phyloP scores from a whole-genome alignment of 2,888 invertebrate species.

The Melangyna quadrimaculata region DNA sequence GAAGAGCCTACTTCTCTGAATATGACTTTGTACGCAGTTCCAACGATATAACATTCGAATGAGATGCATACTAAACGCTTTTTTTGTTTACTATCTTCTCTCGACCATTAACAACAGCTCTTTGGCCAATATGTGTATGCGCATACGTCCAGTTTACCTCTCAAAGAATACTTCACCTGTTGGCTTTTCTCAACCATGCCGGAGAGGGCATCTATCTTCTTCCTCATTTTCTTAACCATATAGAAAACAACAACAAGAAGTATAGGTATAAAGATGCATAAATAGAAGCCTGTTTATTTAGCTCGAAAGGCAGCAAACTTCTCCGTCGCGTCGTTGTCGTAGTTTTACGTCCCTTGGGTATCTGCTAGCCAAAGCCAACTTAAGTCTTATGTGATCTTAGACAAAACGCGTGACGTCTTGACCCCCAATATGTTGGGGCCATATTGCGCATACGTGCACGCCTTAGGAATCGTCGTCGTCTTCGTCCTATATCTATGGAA shows the following conservation, averaged over 20 bases:
- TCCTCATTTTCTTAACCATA: constrained; percentile 46
- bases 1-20: constrained; percentile 10
- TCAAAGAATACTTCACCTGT: constrained; percentile 54
- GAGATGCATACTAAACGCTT: constrained; percentile 53
- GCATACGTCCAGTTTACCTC: constrained; percentile 14
- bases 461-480: constrained; percentile 14
- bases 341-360: not conserved
- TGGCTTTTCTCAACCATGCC: constrained; percentile 26
- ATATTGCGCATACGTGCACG: constrained; percentile 57
- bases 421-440: constrained; percentile 59
- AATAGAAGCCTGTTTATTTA: constrained; percentile 52
- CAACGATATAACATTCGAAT: constrained; percentile 37
- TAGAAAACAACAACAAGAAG: not conserved
- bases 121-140: not conserved
- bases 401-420: constrained; percentile 65
- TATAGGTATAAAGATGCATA: constrained; percentile 48
- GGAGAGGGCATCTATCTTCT: constrained; percentile 54
- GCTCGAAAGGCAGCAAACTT: constrained; percentile 21
- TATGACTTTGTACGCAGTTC: not conserved
- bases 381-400: constrained; percentile 8
- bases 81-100: constrained; percentile 17
- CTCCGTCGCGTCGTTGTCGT: not conserved
- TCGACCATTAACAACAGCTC: constrained; percentile 53
- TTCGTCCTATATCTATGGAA: not conserved
- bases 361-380: not conserved